Base-by-base conservation (phyloP, 2,888 invertebrate species). In the Diaperis boleti region DNA sequence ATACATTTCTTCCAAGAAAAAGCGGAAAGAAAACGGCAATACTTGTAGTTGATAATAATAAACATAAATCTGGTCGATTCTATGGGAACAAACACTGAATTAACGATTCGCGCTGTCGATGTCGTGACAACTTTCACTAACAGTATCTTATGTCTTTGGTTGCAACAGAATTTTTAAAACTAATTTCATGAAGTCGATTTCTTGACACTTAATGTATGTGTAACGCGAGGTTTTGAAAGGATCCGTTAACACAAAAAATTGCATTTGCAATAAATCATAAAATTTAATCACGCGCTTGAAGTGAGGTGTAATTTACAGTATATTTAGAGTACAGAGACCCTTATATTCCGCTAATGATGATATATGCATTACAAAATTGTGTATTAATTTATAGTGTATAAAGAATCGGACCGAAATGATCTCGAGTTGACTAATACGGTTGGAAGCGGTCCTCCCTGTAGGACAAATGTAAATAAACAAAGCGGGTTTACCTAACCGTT, bases 81-180 rank as follows among this genome's bases (percentile, higher is more conserved):
- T 31, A 17, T 47, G 15, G 47, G 47, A 47, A 47, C 26, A 15
- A 47, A 29, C 15, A 15, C 13, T 29, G 47, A 47, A 47, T 47
- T 47, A 47, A 47, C 47, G 47, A 47, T 47, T 47, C 15, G 31
- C 22, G 31, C 29, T 18, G 35, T 50, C 22, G 31, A 14, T 18
- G 35, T 50, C 50, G 50, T 50, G 50, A 50, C 50, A 50, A 50
- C 50, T 50, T 50, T 50, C 50, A 50, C 50, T 50, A 33, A 15
- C 50, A 15, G 33, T 37, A 50, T 50, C 50, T 50, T 29, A 37
- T 18, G 37, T 50, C 33, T 22, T 50, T 50, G 20, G 50, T 50
- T 50, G 13, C 33, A 33, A 29, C 47, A 50, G 33, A n/a, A 45
- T 15, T 50, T 50, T 50, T 37, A 50, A 37, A n/a, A 33, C 20